A percentile compares a stretch with the other conserved stretches of the same genome.
Conservation (phyloP, 2,113 vertebrate genomes). For the Planiliza haematocheilus region DNA sequence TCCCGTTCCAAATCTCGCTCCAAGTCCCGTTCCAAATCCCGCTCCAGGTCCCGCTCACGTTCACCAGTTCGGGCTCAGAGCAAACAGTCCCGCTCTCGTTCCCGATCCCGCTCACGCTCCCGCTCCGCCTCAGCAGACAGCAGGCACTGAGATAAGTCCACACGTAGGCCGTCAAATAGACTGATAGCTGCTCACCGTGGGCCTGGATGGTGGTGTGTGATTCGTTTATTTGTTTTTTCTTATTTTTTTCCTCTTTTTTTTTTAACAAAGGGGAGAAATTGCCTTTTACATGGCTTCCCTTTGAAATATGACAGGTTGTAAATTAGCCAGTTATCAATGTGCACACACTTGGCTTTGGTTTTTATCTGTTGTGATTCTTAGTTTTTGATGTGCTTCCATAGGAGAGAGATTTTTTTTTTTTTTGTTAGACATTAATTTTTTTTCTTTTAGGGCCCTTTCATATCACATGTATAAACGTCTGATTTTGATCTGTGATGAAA, state of each 20-base stretch:
- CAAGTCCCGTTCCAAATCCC: conserved; percentile 65
- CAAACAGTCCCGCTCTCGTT: conserved; percentile 33
- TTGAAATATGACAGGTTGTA: conserved; percentile 25
- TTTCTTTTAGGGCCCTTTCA: conserved; percentile 17
- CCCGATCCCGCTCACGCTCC: conserved; percentile 72
- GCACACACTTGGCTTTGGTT: conserved; percentile 12
- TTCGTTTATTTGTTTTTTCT: not conserved
- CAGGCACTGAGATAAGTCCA: conserved; percentile 75
- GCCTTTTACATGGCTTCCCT: conserved; percentile 43
- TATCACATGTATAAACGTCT: not conserved
- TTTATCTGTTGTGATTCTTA: conserved; percentile 26
- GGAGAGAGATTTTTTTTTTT: not conserved
- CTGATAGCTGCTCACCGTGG: conserved; percentile 28
- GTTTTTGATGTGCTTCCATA: conserved; percentile 30
- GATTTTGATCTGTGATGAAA: not conserved
- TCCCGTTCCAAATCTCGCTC: conserved; percentile 33
- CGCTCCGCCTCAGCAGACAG: conserved; percentile 80
- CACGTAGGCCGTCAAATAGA: conserved; percentile 32
- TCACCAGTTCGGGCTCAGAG: no score
- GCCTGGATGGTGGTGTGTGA: conserved; percentile 16
- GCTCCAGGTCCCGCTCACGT: conserved; percentile 52
- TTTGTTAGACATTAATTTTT: conserved; percentile 13
- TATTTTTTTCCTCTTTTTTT: conserved; percentile 3
- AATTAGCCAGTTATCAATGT: conserved; percentile 18
- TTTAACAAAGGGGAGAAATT: conserved; percentile 44